Evolutionary conservation across 2,888 invertebrate species (phyloP).

Genomic region (Copidosoma aretas): DNA sequence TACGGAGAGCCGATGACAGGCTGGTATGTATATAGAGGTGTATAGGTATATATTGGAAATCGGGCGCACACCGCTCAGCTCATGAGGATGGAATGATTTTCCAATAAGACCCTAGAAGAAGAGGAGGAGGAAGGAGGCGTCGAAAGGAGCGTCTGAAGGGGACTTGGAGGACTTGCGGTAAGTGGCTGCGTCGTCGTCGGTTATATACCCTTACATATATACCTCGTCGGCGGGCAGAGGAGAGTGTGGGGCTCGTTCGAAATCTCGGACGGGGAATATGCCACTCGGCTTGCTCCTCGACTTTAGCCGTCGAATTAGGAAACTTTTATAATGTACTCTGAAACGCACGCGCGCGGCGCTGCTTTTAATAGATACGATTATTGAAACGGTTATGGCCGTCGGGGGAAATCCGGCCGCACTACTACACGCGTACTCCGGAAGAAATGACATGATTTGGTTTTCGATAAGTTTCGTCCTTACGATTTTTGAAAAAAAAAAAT

Average conservation of each 20-base stretch:
- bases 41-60: conserved; percentile 42
- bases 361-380: neutral
- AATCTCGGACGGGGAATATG: neutral
- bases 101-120: conserved; percentile 44
- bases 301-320: conserved; percentile 29
- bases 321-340: conserved; percentile 11
- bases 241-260: neutral
- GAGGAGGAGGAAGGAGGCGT: conserved; percentile 12
- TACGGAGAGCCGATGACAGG: no score
- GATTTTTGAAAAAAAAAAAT: no score
- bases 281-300: neutral
- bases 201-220: no score
- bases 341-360: neutral
- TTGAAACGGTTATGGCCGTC: neutral
- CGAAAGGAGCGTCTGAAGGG: conserved; percentile 26
- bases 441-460: no score
- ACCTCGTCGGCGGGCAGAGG: no score
- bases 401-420: no score
- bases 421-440: no score
- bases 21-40: neutral
- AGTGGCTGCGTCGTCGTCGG: neutral
- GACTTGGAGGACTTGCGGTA: conserved; percentile 18
- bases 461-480: no score
- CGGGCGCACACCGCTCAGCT: conserved; percentile 40
- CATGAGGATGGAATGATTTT: conserved; percentile 48